Evolutionary conservation across 2,797 vertebrate genomes (phyloP).

Genomic region (Serranus cabrilla): DNA sequence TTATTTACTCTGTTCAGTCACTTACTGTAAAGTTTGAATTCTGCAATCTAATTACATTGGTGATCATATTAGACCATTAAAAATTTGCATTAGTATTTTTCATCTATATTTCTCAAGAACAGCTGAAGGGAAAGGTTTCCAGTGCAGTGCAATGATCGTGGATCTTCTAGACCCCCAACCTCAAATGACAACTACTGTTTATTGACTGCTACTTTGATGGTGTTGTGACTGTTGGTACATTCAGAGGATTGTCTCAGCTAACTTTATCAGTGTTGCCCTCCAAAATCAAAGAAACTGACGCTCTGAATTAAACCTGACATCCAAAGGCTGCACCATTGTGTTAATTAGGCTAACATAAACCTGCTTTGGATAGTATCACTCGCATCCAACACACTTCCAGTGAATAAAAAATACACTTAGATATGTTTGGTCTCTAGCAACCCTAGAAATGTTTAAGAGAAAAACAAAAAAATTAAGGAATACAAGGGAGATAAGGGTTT

Average conservation of each 20-base stretch:
- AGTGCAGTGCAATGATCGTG: not conserved
- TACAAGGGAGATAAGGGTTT: not conserved
- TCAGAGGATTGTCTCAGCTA: not conserved
- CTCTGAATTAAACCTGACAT: constrained; percentile 5
- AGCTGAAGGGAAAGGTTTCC: constrained; percentile 3
- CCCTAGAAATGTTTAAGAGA: too few species aligned
- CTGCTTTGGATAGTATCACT: not conserved
- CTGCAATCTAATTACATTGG: not conserved
- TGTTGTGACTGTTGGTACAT: not conserved
- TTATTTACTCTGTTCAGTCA: not conserved
- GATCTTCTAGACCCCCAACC: not conserved
- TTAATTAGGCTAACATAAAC: not conserved
- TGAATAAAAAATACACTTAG: not conserved
- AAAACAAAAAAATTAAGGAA: not conserved
- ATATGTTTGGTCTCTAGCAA: not conserved
- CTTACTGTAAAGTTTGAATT: not conserved
- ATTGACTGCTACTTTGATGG: not conserved
- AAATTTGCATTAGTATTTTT: too few species aligned
- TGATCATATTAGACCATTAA: not conserved
- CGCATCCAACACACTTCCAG: not conserved
- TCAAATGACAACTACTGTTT: not conserved
- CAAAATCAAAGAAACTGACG: not conserved
- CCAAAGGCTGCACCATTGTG: not conserved
- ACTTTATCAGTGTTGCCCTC: not conserved
- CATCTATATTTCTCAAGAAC: too few species aligned